Evolutionary conservation across 2,888 invertebrate species (phyloP), one percentile per base, ranked within the genome.

Genomic region (Spodoptera picta): DNA sequence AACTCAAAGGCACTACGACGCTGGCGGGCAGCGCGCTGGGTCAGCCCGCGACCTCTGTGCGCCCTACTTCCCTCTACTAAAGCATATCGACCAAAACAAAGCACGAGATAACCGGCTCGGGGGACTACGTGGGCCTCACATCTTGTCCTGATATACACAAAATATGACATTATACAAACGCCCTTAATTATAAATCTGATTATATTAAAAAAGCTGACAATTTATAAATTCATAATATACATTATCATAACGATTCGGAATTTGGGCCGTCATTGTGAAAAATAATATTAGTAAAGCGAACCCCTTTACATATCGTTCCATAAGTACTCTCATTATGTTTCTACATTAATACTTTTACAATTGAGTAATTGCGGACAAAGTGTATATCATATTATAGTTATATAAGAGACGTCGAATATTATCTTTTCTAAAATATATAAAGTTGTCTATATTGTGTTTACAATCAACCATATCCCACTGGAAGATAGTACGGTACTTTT

Each of bases 181-280:
- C 85, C 85, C 83, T 87, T 87, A 89, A 80, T 84, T 82, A 82
- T 86, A 88, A 88, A 89, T 87, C 89, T 81, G 91, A 92, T 92
- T 91, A 91, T 87, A 90, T 90, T 90, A 88, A 90, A 91, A 93
- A 93, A 92, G 92, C 92, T 89, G 90, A 88, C 89, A 90, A 90
- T 91, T 90, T 88, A 90, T 89, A 90, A 91, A 91, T 90, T 87
- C 92, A 91, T 91, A 90, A 92, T 91, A 91, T 92, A 92, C 92
- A 92, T 73, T 75, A 87, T 85, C 84, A 83, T 87, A 88, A 87
- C 87, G 87, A 85, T 84, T 84, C 81, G 65, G 60, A 73, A 70
- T 65, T 73, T 65, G 56, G 74, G 67, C 64, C 72, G 69, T 72
- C 69, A 60, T 66, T 71, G 60, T 64, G 70, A 65, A 67, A 80